Base-by-base conservation (phyloP, 2,888 invertebrate genomes). In the Cryptocephalus moraei region DNA sequence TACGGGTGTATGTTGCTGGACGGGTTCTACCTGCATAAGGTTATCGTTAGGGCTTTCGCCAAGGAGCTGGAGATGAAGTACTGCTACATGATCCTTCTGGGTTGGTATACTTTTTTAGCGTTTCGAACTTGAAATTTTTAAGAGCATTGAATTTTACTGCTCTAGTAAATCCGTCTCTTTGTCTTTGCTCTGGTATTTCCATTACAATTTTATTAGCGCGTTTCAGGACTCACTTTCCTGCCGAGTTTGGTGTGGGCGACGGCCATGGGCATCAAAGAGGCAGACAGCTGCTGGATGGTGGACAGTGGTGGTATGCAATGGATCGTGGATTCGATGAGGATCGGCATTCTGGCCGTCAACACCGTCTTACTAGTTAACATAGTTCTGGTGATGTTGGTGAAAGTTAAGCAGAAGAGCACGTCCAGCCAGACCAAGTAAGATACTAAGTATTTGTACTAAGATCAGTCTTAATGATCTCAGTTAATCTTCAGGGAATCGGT, bases 1-100 rank as follows among this genome's bases (percentile, higher is more conserved):
- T 86, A 82, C 59, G 75, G 80, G 3, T 82, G 81, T 63, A 85
- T 85, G 84, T 67, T 84, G 41, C 69, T 80, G 1, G 82, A 82
- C 60, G 82, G 80, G 1, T 67, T 79, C 34, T 82, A 79, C 61
- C 63, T 86, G 4, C 84, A 85, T 58, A 75, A 82, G 41, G 71
- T 80, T 12, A 79, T 86, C 32, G 84, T 80, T 0, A 75, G 80
- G 13, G 76, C 82, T 0, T 83, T 85, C 59, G 74, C 62, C 1
- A 56, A 74, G 39, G 77, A 81, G 22, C 22, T 22, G 22, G 22
- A 22, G 22, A 22, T 22, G 22, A 22, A 22, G 22, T 47, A 67
- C 78, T 9, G 75, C 73, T 11, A 68, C 79, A 12, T 63, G 60
- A 6, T 65, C 69, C 56, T 64, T 78, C 4, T 78, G 79, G 54